Percentiles rank a stretch among this genome's conserved stretches.
Evolutionary conservation across 2,113 vertebrate species (phyloP).

Genomic region (Chascanopsetta lugubris): DNA sequence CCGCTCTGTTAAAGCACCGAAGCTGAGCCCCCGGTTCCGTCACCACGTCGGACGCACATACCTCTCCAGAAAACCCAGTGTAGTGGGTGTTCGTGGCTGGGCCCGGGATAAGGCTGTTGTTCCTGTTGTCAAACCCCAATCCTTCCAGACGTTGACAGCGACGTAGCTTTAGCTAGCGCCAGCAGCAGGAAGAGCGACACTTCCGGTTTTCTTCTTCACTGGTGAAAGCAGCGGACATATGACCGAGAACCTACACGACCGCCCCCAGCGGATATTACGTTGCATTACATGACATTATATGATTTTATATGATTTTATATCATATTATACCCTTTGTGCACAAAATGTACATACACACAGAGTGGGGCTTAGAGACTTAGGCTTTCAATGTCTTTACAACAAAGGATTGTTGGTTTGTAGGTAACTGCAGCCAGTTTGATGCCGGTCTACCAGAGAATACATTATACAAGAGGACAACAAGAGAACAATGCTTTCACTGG

Average conservation of each 20-base stretch:
- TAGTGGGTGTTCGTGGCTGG: slow-evolving; percentile 34
- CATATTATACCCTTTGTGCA: no score
- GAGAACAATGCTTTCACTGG: no score
- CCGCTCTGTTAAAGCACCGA: neutral
- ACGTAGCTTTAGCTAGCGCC: slow-evolving; percentile 53
- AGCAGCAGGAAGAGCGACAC: slow-evolving; percentile 23
- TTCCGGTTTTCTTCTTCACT: slow-evolving; percentile 65
- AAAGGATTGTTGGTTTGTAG: no score
- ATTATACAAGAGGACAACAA: no score
- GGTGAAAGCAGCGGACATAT: neutral
- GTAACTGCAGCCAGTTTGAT: no score
- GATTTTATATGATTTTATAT: no score
- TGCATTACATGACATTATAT: no score
- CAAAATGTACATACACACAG: no score
- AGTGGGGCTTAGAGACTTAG: no score
- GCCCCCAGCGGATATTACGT: slow-evolving; percentile 7
- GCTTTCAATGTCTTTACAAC: no score
- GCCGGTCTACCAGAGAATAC: no score
- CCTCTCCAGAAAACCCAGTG: slow-evolving; percentile 69
- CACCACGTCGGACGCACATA: slow-evolving; percentile 19
- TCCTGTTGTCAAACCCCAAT: slow-evolving; percentile 58
- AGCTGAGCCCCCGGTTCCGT: neutral
- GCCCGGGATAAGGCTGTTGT: slow-evolving; percentile 51
- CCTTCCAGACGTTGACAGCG: slow-evolving; percentile 57
- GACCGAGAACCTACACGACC: neutral